phyloP scores from a whole-genome alignment of 2,888 invertebrate genomes.

The Luperina testacea region DNA sequence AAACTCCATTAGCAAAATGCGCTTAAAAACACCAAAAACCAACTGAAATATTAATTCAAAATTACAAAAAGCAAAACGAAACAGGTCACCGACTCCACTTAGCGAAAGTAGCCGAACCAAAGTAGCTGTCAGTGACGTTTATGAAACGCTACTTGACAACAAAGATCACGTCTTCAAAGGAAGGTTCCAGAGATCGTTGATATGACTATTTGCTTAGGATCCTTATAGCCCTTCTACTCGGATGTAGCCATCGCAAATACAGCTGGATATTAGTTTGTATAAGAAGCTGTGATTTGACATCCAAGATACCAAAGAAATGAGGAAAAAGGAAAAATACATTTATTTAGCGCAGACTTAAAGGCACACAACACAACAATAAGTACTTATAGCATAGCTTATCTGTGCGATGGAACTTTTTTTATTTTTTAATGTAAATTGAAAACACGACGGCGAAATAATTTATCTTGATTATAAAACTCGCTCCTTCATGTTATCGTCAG shows the following conservation, averaged over 20 bases:
- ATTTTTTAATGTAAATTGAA: not conserved
- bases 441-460: not conserved
- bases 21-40: not conserved
- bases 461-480: not conserved
- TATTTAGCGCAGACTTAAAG: not conserved
- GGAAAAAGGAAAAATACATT: not conserved
- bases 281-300: slow-evolving; percentile 14
- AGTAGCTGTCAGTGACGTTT: slow-evolving; percentile 11
- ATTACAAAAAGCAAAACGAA: slow-evolving; percentile 9
- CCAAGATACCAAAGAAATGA: not conserved
- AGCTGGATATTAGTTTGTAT: slow-evolving; percentile 29
- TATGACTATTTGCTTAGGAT: slow-evolving; percentile 25
- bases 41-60: slow-evolving; percentile 8
- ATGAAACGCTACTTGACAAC: slow-evolving; percentile 5
- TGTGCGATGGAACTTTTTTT: not conserved
- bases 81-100: slow-evolving; percentile 10
- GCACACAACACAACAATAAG: not conserved
- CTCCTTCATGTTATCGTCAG: not conserved
- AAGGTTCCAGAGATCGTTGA: slow-evolving; percentile 12
- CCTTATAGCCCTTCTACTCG: not conserved
- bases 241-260: slow-evolving; percentile 23
- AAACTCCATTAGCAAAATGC: not conserved
- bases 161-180: slow-evolving; percentile 31
- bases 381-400: not conserved
- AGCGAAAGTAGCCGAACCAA: slow-evolving; percentile 15